A percentile compares a stretch with the other conserved stretches of the same genome.
Evolutionary conservation across 1,140 invertebrate genomes (phyloP).

Genomic region (Drosophila murphyi): DNA sequence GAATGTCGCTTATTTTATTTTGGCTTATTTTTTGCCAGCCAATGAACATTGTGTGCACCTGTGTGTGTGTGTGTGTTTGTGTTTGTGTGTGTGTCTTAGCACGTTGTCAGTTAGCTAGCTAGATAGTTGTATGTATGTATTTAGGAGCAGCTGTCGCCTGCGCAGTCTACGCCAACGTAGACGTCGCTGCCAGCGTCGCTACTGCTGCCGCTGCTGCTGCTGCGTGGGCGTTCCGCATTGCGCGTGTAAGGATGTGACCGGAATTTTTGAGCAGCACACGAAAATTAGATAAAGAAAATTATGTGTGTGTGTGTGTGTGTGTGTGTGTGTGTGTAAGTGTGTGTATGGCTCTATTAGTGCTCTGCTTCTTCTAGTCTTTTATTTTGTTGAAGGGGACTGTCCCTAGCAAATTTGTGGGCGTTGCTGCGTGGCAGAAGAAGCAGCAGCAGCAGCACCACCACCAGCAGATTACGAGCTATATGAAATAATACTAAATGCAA

Average conservation of each 20-base stretch:
- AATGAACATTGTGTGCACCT: background rate
- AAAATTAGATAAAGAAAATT: slow-evolving; percentile 77
- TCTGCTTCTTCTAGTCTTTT: slow-evolving; percentile 20
- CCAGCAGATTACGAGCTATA: background rate
- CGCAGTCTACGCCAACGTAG: slow-evolving; percentile 22
- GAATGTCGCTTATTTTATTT: slow-evolving; percentile 68
- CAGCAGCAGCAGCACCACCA: background rate
- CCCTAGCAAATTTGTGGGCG: slow-evolving; percentile 39
- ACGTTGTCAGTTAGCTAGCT: slow-evolving; percentile 7
- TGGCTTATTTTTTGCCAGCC: slow-evolving; percentile 44
- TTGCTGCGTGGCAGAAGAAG: slow-evolving; percentile 11
- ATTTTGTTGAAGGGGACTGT: background rate
- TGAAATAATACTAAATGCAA: slow-evolving; percentile 29
- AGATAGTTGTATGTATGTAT: slow-evolving; percentile 3
- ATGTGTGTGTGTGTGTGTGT: slow-evolving; percentile 41
- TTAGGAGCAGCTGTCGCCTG: slow-evolving; percentile 48
- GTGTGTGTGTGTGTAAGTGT: slow-evolving; percentile 20
- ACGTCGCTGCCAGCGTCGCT: slow-evolving; percentile 24
- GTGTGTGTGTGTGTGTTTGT: slow-evolving; percentile 37
- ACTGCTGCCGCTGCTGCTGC: slow-evolving; percentile 5
- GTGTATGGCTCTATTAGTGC: slow-evolving; percentile 67
- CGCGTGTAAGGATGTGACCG: slow-evolving; percentile 78
- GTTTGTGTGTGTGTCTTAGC: background rate
- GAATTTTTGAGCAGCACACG: slow-evolving; percentile 77
- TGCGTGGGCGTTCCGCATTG: slow-evolving; percentile 63